These are phyloP conservation scores for Channa maculata DNA, from an alignment of 2,113 vertebrate genomes.

Conservation along the genomic window DNA sequence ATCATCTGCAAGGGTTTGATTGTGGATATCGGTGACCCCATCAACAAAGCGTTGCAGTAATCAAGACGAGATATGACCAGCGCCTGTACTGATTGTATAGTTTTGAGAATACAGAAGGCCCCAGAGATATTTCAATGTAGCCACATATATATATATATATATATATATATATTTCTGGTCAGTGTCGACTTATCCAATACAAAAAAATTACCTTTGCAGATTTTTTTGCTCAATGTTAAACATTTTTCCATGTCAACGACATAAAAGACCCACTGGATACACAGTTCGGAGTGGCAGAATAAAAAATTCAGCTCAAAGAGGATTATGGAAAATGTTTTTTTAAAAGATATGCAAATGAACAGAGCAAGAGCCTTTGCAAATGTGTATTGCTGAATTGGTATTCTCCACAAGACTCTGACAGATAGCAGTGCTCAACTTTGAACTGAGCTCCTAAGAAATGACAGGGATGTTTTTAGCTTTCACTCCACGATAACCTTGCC, in stretches of 20 bases:
- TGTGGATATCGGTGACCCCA: too few relatives aligned
- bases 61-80: too few relatives aligned
- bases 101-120: too few relatives aligned
- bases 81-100: too few relatives aligned
- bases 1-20: too few relatives aligned
- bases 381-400: conserved; percentile 38
- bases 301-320: conserved; percentile 54
- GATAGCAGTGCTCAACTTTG: conserved; percentile 45
- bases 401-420: conserved; percentile 20
- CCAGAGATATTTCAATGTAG: too few relatives aligned
- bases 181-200: not conserved
- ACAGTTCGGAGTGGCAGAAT: conserved; percentile 16
- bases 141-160: too few relatives aligned
- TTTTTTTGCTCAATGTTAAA: not conserved
- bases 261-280: conserved; percentile 40
- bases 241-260: conserved; percentile 6
- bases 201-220: conserved; percentile 7
- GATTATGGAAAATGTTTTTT: conserved; percentile 57
- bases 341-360: conserved; percentile 73
- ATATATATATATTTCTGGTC: too few relatives aligned
- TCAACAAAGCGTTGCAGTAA: too few relatives aligned
- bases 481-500: conserved; percentile 12
- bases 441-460: conserved; percentile 37
- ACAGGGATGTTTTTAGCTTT: conserved; percentile 13
- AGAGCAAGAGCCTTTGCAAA: conserved; percentile 68